These are phyloP conservation scores for Xiphophorus maculatus DNA, from an alignment of 2,113 vertebrate genomes.

Conservation along the genomic window DNA sequence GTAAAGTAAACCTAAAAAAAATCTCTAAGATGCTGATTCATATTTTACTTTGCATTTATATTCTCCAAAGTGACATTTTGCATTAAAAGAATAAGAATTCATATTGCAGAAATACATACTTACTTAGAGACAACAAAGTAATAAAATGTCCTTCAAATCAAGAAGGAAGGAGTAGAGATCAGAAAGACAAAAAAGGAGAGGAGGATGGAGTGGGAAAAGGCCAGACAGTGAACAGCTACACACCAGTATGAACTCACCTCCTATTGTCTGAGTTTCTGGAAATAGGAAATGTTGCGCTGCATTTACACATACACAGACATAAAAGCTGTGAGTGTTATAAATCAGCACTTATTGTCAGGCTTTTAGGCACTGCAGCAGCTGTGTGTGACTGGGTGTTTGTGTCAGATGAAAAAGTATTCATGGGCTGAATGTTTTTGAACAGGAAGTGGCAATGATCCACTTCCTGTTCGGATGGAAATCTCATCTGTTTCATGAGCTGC, in stretches of 20 bases:
- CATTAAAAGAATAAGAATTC: neutral
- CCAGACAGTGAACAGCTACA: constrained; percentile 33
- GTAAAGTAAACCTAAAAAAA: constrained; percentile 10
- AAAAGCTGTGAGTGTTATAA: constrained; percentile 50
- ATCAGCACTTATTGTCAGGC: constrained; percentile 34
- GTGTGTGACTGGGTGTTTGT: constrained; percentile 23
- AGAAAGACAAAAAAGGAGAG: constrained; percentile 8
- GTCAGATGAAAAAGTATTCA: constrained; percentile 32
- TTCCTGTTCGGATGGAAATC: constrained; percentile 90
- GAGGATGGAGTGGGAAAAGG: constrained; percentile 29
- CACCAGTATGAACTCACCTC: constrained; percentile 38
- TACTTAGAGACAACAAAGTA: neutral
- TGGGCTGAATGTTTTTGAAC: constrained; percentile 79
- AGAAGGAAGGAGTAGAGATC: neutral
- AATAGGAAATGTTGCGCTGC: constrained; percentile 55
- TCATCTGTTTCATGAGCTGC: constrained; percentile 81
- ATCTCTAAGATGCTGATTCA: neutral
- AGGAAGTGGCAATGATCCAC: constrained; percentile 92
- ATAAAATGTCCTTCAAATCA: neutral
- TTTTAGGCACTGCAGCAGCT: constrained; percentile 1
- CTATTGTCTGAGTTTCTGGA: constrained; percentile 47
- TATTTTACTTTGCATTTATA: neutral
- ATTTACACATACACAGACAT: constrained; percentile 59
- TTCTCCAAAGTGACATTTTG: neutral
- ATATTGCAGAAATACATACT: neutral